These are phyloP conservation scores for Rhynchopsitta pachyrhyncha DNA, from an alignment of 2,113 vertebrate genomes.

Conservation along the genomic window DNA sequence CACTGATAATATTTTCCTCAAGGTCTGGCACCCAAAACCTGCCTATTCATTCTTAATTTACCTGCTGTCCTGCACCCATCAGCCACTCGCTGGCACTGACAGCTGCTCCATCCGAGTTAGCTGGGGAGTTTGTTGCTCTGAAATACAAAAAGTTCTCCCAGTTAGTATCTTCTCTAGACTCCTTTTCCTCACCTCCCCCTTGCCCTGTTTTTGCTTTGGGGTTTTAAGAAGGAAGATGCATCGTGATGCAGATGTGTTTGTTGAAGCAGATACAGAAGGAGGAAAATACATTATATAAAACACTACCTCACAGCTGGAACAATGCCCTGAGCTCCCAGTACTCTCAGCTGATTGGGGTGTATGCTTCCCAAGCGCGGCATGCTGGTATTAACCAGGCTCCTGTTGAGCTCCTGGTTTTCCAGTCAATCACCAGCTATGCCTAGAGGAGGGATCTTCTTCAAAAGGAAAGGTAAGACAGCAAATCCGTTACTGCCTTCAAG, in stretches of 20 bases:
- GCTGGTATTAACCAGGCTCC: background rate
- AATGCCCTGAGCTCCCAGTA: background rate
- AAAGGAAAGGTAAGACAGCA: background rate
- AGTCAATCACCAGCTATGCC: background rate
- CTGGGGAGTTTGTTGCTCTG: background rate
- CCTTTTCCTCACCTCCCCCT: background rate
- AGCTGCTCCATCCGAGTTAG: background rate
- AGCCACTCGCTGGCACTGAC: background rate
- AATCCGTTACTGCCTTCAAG: background rate
- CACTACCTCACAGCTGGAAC: background rate
- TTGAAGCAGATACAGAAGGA: background rate
- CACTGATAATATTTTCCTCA: background rate
- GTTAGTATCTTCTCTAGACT: background rate
- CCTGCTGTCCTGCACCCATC: background rate
- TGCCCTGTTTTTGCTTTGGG: background rate
- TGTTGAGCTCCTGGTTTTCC: background rate
- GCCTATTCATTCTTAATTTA: background rate
- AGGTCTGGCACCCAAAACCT: background rate
- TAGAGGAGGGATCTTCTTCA: background rate
- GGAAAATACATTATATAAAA: background rate
- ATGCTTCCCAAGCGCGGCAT: background rate
- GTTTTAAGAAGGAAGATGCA: background rate
- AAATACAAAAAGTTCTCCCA: background rate
- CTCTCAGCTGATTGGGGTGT: background rate
- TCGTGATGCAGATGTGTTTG: background rate